phyloP scores from a whole-genome alignment of 37 sponge, comb jelly and placozoan species.

The Ephydatia muelleri region DNA sequence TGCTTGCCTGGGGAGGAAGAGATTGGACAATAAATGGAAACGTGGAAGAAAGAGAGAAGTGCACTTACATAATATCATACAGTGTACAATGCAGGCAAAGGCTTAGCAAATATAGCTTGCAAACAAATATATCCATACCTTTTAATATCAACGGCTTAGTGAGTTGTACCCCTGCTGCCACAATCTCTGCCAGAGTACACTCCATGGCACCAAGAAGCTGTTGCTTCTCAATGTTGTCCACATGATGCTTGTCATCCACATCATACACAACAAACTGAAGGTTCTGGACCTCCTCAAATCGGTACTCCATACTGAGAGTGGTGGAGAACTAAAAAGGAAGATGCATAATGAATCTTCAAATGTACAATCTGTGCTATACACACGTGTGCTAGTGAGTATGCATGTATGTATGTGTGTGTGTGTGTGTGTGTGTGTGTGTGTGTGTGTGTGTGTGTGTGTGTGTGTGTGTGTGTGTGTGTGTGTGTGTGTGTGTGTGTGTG shows the following conservation, averaged over 20 bases:
- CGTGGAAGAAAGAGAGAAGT: too few relatives aligned
- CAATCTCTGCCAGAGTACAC: conserved; percentile 78
- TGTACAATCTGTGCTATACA: neutral
- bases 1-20: conserved; percentile 22
- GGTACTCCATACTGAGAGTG: conserved; percentile 82
- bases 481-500: too few relatives aligned
- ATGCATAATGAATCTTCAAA: neutral
- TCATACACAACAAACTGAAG: conserved; percentile 88
- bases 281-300: conserved; percentile 92
- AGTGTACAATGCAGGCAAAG: neutral
- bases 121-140: conserved; percentile 32
- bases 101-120: neutral
- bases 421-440: too few relatives aligned
- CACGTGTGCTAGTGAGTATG: too few relatives aligned
- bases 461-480: too few relatives aligned
- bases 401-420: too few relatives aligned
- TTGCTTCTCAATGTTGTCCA: conserved; percentile 63
- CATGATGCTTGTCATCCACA: conserved; percentile 51
- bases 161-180: conserved; percentile 71
- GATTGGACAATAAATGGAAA: too few relatives aligned
- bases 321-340: conserved; percentile 66
- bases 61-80: neutral
- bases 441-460: too few relatives aligned
- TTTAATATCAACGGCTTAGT: conserved; percentile 52
- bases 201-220: conserved; percentile 78